Evolutionary conservation across 1,140 invertebrate genomes (phyloP), one percentile per base, ranked within the genome.

Genomic region (Tetraneura akinire): DNA sequence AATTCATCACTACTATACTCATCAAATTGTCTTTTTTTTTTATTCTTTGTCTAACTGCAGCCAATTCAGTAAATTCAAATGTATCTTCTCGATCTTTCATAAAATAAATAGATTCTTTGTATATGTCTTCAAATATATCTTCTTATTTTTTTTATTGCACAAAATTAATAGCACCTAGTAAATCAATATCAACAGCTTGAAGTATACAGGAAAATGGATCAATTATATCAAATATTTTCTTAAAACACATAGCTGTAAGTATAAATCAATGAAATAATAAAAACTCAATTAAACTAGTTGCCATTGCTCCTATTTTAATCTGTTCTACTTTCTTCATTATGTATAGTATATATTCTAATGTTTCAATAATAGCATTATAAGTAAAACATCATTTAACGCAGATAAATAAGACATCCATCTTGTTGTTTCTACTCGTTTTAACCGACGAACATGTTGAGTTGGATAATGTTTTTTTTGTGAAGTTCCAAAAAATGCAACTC

Each of bases 401-500:
- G 26, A 26, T 8, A 23, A 62, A 53, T 53, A 53, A n/a, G 51
- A 53, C 51, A 53, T 53, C 18, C 51, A 53, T 2, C 51, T 53
- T 9, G n/a, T 53, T 0, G 51, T 21, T 53, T 21, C 51, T 10
- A 53, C 51, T 53, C 51, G n/a, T n/a, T 21, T 62, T 32, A 16
- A 62, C 14, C 21, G 26, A 21, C 13, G 57, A 32, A 62, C 3
- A 62, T 62, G 23, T 11, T 62, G 16, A 62, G 21, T 60, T 13
- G 26, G 57, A 60, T 60, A 60, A n/a, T 60, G 26, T 29, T 26
- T 60, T n/a, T 60, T 60, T 60, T 60, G 57, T 60, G 57, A 60
- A 14, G 21, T 23, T 60, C 23, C 23, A 60, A 60, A 60, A 60
- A 60, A 60, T 14, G 14, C 23, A 60, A 60, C 13, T 29, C 14